Percentiles rank a stretch among this genome's conserved stretches.
These are phyloP conservation scores for Spatulosminthurus flaviceps DNA, from an alignment of 2,888 invertebrate species.

Conservation along the genomic window DNA sequence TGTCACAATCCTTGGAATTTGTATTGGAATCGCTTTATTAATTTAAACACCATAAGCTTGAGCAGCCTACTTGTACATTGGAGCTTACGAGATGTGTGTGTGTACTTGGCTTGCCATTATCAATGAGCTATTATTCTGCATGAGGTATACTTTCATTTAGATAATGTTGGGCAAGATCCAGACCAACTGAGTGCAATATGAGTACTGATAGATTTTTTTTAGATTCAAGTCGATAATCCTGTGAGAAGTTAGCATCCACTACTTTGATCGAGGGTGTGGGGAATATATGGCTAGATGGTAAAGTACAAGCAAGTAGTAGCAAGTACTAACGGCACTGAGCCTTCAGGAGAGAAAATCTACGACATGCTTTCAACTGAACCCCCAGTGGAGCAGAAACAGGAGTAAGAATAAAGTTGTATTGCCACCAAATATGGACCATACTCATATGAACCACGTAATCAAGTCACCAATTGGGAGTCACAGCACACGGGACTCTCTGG, in stretches of 20 bases:
- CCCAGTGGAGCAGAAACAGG: background rate
- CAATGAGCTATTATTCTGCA: no score
- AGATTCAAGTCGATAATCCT: background rate
- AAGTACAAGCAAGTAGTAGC: no score
- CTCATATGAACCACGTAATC: background rate
- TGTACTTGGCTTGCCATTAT: no score
- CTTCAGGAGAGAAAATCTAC: background rate
- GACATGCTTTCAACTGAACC: background rate
- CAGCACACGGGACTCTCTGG: background rate
- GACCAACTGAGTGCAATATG: slow-evolving; percentile 10
- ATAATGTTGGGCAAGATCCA: background rate
- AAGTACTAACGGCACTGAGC: background rate
- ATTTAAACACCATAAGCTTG: no score
- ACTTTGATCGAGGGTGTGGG: slow-evolving; percentile 8
- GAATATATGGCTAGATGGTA: no score
- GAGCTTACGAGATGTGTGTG: no score
- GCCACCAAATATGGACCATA: slow-evolving; percentile 18
- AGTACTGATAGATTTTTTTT: slow-evolving; percentile 6
- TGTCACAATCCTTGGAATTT: no score
- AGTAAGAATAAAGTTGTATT: background rate
- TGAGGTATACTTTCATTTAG: background rate
- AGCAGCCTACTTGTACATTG: no score
- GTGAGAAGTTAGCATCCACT: background rate
- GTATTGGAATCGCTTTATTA: no score
- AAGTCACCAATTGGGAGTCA: slow-evolving; percentile 7